Percentiles rank a stretch among this genome's conserved stretches.
phyloP scores from a whole-genome alignment of 2,888 invertebrate genomes.

The Hoplodrina blanda region DNA sequence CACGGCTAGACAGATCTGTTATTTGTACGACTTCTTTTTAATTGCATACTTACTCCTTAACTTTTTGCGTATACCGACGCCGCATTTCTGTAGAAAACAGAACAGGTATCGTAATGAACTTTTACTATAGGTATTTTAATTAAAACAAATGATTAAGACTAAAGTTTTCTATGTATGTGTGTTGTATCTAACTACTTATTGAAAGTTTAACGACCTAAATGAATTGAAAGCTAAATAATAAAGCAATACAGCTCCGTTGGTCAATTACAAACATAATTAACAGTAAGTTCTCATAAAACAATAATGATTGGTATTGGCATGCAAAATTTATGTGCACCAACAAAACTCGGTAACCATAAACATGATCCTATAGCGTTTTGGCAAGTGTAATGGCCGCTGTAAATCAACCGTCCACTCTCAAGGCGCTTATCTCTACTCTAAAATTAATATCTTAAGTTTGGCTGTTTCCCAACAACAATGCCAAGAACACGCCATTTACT shows the following conservation, averaged over 20 bases:
- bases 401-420: conserved; percentile 55
- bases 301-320: conserved; percentile 9
- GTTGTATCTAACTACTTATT: background rate
- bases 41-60: conserved; percentile 11
- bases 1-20: conserved; percentile 32
- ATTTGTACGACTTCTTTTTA: conserved; percentile 28
- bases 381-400: conserved; percentile 48
- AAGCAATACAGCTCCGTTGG: conserved; percentile 11
- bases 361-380: conserved; percentile 48
- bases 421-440: conserved; percentile 48
- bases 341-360: conserved; percentile 29
- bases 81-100: conserved; percentile 27
- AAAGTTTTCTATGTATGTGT: conserved; percentile 9
- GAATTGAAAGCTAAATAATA: conserved; percentile 11
- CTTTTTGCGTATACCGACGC: conserved; percentile 27
- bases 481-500: conserved; percentile 40
- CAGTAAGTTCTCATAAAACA: conserved; percentile 28
- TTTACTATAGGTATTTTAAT: conserved; percentile 31
- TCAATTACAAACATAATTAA: background rate
- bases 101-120: conserved; percentile 18
- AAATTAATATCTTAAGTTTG: conserved; percentile 50
- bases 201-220: conserved; percentile 14
- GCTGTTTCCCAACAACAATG: conserved; percentile 46
- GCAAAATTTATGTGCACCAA: conserved; percentile 21
- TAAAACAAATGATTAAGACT: conserved; percentile 29